phyloP scores from a whole-genome alignment of 2,797 vertebrate species.

The Lindbergichthys nudifrons region DNA sequence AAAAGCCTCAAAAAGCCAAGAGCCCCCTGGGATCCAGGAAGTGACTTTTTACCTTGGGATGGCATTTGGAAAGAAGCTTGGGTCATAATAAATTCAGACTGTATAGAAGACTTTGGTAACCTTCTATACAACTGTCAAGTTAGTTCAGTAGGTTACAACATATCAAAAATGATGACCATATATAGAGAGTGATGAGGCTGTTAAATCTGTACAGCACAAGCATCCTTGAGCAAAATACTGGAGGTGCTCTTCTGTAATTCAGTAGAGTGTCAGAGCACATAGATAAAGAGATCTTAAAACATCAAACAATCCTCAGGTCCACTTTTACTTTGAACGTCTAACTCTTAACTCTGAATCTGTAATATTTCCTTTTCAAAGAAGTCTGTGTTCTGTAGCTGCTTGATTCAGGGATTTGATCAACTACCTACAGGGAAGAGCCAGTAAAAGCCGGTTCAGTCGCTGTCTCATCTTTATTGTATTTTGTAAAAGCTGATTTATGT shows the following conservation, averaged over 20 bases:
- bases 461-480: constrained; percentile 39
- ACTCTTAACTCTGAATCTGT: neutral
- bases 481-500: constrained; percentile 48
- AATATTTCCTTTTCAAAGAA: constrained; percentile 3
- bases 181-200: constrained; percentile 28
- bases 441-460: constrained; percentile 20
- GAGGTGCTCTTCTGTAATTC: constrained; percentile 14
- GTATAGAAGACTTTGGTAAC: constrained; percentile 38
- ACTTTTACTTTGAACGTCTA: neutral
- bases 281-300: constrained; percentile 8
- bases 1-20: constrained; percentile 38
- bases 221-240: constrained; percentile 25
- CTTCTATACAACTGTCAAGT: constrained; percentile 23
- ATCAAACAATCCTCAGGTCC: constrained; percentile 13
- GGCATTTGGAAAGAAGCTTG: constrained; percentile 56
- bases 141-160: constrained; percentile 23
- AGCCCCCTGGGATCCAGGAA: constrained; percentile 47
- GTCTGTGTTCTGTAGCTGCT: constrained; percentile 2
- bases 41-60: constrained; percentile 42
- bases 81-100: constrained; percentile 31
- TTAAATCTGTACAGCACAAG: constrained; percentile 1
- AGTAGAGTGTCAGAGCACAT: constrained; percentile 2
- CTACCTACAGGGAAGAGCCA: neutral
- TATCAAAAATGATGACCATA: constrained; percentile 39
- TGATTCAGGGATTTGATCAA: constrained; percentile 1